Evolutionary conservation across 2,888 invertebrate species (phyloP).

Genomic region (Endomychus coccineus): DNA sequence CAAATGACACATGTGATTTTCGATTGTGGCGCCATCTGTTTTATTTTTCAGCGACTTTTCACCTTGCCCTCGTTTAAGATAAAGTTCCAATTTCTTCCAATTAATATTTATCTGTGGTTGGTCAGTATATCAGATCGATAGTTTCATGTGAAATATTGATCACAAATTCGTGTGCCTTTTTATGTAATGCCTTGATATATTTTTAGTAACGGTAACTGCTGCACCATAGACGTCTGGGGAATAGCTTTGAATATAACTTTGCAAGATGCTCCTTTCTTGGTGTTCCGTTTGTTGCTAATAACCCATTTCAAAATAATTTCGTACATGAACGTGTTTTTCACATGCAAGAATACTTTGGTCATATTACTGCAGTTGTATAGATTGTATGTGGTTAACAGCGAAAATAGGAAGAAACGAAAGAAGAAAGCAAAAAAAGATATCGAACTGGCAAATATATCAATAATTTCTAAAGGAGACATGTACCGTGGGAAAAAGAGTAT

Average conservation of each 20-base stretch:
- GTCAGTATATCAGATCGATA: no score
- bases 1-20: no score
- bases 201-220: constrained; percentile 60
- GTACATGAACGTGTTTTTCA: constrained; percentile 95
- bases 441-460: constrained; percentile 46
- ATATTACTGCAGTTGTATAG: constrained; percentile 81
- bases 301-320: constrained; percentile 82
- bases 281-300: constrained; percentile 79
- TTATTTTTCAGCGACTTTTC: no score
- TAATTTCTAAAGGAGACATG: constrained; percentile 46
- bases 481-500: constrained; percentile 25
- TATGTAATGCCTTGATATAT: no score
- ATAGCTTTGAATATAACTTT: constrained; percentile 82
- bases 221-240: constrained; percentile 82
- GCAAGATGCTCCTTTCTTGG: constrained; percentile 81
- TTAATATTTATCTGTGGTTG: no score
- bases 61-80: no score
- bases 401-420: constrained; percentile 49
- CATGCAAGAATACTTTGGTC: constrained; percentile 84
- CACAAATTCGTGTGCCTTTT: no score
- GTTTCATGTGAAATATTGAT: no score
- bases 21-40: no score
- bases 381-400: constrained; percentile 71
- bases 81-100: no score
- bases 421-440: constrained; percentile 36